A percentile compares a stretch with the other conserved stretches of the same genome.
Conservation (phyloP, 2,888 invertebrate species). For the Heterodera filipjevi region DNA sequence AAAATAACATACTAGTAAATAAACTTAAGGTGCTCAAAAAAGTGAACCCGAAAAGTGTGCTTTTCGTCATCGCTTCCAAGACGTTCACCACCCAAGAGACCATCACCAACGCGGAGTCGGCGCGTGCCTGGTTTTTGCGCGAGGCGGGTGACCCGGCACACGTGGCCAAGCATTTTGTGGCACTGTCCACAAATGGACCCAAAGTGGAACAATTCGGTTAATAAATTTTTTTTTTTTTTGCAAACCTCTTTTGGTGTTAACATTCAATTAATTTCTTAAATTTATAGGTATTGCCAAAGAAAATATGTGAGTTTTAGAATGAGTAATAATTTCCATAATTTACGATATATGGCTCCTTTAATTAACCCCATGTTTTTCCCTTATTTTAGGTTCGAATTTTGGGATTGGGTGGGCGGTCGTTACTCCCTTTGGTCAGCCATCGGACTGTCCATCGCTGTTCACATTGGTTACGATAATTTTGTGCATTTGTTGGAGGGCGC, state of each 20-base stretch:
- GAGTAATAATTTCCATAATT: too few relatives aligned
- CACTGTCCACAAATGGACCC: constrained; percentile 87
- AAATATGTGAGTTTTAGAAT: constrained; percentile 80
- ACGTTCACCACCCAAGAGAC: constrained; percentile 98
- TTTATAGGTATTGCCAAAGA: constrained; percentile 93
- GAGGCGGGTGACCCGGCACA: constrained; percentile 71
- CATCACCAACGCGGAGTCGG: constrained; percentile 95
- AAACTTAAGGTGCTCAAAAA: constrained; percentile 75
- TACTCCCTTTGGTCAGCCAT: constrained; percentile 98
- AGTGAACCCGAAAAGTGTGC: constrained; percentile 85
- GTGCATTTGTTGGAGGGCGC: constrained; percentile 87
- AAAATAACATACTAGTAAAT: too few relatives aligned
- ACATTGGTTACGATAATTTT: constrained; percentile 91
- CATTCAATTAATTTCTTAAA: constrained; percentile 67
- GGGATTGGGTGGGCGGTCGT: constrained; percentile 99
- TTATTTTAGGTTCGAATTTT: constrained; percentile 80
- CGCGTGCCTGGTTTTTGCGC: constrained; percentile 91
- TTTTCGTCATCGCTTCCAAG: constrained; percentile 98
- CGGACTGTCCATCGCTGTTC: constrained; percentile 89
- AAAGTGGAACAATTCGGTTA: constrained; percentile 84
- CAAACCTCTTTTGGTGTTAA: too few relatives aligned
- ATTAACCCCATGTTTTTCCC: background rate
- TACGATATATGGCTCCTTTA: too few relatives aligned
- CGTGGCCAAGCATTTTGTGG: constrained; percentile 96
- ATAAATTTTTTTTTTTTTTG: background rate